A percentile compares a stretch with the other conserved stretches of the same genome.
Evolutionary conservation across 2,113 vertebrate species (phyloP).

Genomic region (Campylomormyrus tamandua): DNA sequence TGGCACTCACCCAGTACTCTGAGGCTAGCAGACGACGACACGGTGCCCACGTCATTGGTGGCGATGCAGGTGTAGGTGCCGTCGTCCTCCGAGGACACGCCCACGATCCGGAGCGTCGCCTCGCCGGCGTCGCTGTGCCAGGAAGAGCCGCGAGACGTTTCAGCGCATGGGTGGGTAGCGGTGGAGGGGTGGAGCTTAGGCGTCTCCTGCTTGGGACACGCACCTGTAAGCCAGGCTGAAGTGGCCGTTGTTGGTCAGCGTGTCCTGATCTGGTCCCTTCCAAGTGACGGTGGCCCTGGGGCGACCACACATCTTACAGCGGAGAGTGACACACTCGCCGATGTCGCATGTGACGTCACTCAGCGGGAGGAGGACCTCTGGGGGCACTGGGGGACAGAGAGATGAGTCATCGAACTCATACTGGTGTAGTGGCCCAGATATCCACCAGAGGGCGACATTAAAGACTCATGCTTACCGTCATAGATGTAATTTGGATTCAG

Average conservation of each 20-base stretch:
- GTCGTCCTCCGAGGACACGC: slow-evolving; percentile 81
- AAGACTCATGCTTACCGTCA: slow-evolving; percentile 72
- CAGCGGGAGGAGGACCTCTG: slow-evolving; percentile 87
- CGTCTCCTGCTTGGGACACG: background rate
- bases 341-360: slow-evolving; percentile 88
- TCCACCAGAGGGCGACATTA: background rate
- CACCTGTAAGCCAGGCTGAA: slow-evolving; percentile 88
- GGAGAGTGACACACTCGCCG: slow-evolving; percentile 85
- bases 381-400: slow-evolving; percentile 66
- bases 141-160: background rate
- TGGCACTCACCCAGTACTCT: slow-evolving; percentile 77
- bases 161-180: background rate
- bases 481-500: slow-evolving; percentile 98
- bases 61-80: slow-evolving; percentile 86
- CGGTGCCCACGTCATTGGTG: slow-evolving; percentile 85
- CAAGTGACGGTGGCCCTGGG: slow-evolving; percentile 83
- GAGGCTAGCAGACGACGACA: slow-evolving; percentile 78
- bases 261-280: slow-evolving; percentile 86
- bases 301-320: slow-evolving; percentile 89
- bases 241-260: slow-evolving; percentile 77
- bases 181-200: too few relatives aligned
- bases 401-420: background rate
- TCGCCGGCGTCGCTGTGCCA: slow-evolving; percentile 79
- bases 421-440: background rate
- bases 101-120: slow-evolving; percentile 79